Conservation (phyloP, 2,113 vertebrate species). For the Turnix velox region DNA sequence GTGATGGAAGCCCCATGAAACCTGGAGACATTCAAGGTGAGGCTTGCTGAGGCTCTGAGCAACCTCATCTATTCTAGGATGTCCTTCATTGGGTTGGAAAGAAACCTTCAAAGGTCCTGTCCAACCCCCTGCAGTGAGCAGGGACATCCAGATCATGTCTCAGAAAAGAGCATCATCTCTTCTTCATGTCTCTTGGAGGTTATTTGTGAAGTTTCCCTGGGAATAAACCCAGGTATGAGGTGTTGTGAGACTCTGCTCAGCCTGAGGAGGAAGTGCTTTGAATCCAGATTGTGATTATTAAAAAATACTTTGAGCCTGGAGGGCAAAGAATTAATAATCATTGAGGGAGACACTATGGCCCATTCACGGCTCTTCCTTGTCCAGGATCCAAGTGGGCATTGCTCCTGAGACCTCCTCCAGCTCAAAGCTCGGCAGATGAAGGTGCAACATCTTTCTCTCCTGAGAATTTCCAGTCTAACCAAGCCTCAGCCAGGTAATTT, state of each 20-base stretch:
- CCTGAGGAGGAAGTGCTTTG: not conserved
- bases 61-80: too few relatives aligned
- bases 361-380: not conserved
- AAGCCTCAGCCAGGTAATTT: conserved; percentile 43
- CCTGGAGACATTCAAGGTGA: too few relatives aligned
- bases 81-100: too few relatives aligned
- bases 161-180: not conserved
- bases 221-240: not conserved
- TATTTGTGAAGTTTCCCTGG: not conserved
- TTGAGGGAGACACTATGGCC: not conserved
- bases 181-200: not conserved
- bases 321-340: not conserved
- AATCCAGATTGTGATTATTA: not conserved
- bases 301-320: not conserved
- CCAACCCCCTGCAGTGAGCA: too few relatives aligned
- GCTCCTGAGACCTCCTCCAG: not conserved
- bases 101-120: too few relatives aligned
- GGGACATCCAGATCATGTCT: too few relatives aligned
- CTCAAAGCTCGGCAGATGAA: not conserved
- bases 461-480: conserved; percentile 35
- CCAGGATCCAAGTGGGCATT: not conserved
- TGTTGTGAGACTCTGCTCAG: not conserved
- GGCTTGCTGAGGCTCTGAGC: too few relatives aligned
- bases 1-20: too few relatives aligned
- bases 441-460: not conserved